Base-by-base conservation (phyloP, 2,888 invertebrate genomes). In the Yponomeuta sedellus region DNA sequence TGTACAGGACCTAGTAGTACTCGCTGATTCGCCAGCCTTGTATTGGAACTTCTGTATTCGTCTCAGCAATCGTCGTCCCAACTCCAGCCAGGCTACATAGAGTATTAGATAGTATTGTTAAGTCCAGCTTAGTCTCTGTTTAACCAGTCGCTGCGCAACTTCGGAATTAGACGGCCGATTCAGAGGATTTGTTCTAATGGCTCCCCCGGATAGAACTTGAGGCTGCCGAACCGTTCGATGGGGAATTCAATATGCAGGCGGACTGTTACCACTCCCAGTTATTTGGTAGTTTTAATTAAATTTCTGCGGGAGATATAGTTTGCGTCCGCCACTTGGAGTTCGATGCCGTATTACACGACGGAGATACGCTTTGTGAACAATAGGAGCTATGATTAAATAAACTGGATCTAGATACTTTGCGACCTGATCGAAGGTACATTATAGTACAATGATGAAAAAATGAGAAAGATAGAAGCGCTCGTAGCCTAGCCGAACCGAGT, bases 231-330 rank as follows among this genome's bases (percentile, higher is more conserved):
- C 62, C 11, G 62, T 62, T 59, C 62, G 62, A 62, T 62, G 34
- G 12, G 62, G 62, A 19, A 19, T 39, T 62, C 62, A 62, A 62
- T 62, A 39, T 62, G 62, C 62, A 62, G 39, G 10, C 19, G 62
- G 62, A 39, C 28, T 62, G 22, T 52, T 52, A 25, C 59, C 22
- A 20, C 25, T 19, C 59, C n/a, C 44, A 52, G 44, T 52, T 52
- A 52, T 52, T 52, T 59, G 19, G 59, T 20, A 25, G 20, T 59
- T 59, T 59, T 59, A 59, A 59, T 66, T 40, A 73, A 71, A 22
- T 71, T 52, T 52, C 44, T 12, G 44, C 44, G 44, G 44, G 44
- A 52, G 44, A 52, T 52, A 52, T 52, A 16, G 44, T 52, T 52
- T 16, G 44, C 44, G 44, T 52, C 16, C 44, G 44, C 12, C 44